Percentiles rank a stretch among this genome's conserved stretches.
phyloP scores from a whole-genome alignment of 2,888 invertebrate genomes.

The Epirrita christyi region DNA sequence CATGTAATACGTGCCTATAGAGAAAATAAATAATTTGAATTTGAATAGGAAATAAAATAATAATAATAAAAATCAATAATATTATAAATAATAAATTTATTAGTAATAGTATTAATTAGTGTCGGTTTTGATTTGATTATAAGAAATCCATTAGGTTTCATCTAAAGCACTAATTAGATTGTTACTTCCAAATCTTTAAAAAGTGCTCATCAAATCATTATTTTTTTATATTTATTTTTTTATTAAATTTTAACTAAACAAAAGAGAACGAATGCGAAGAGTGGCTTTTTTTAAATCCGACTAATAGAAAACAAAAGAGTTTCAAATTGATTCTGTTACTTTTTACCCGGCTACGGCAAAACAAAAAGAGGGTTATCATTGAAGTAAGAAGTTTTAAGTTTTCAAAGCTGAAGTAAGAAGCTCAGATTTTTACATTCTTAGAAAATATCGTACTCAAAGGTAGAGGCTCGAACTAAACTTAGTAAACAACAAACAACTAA shows the following conservation, averaged over 20 bases:
- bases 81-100: too few species aligned
- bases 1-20: too few species aligned
- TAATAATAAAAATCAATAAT: too few species aligned
- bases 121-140: too few species aligned
- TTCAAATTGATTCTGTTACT: constrained; percentile 10
- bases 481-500: constrained; percentile 56
- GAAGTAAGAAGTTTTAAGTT: constrained; percentile 3
- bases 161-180: neutral
- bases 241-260: constrained; percentile 1
- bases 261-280: neutral
- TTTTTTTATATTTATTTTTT: too few species aligned
- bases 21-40: too few species aligned
- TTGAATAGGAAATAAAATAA: too few species aligned
- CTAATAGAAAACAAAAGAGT: constrained; percentile 8
- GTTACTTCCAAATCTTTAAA: neutral
- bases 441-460: neutral
- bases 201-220: neutral
- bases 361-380: neutral
- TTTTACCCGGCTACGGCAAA: too few species aligned
- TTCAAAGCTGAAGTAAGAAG: constrained; percentile 1
- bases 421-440: neutral
- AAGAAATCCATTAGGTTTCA: too few species aligned
- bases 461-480: constrained; percentile 24
- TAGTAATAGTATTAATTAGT: too few species aligned
- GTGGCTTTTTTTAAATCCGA: neutral